Conservation (phyloP, 2,113 vertebrate genomes). For the Chloropsis hardwickii region DNA sequence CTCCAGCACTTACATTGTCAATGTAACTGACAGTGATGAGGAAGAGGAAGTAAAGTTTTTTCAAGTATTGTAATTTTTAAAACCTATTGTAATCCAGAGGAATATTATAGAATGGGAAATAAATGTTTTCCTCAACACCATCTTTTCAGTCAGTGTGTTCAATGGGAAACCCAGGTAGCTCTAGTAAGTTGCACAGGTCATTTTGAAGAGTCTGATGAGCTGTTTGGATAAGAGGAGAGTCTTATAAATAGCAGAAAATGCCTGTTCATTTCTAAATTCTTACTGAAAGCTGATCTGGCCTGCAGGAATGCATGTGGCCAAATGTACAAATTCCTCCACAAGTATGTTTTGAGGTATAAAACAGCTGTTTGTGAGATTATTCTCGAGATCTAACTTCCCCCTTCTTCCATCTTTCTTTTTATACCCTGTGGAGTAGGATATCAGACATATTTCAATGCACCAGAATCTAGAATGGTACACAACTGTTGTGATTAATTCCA, state of each 20-base stretch:
- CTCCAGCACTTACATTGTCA: constrained; percentile 66
- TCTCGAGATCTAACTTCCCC: not conserved
- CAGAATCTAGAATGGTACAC: not conserved
- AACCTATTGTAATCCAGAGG: not conserved
- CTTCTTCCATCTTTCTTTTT: not conserved
- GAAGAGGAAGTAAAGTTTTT: constrained; percentile 74
- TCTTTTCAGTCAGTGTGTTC: constrained; percentile 60
- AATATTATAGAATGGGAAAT: constrained; percentile 40
- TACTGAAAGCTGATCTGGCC: constrained; percentile 40
- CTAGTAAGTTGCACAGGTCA: not conserved
- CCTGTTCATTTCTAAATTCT: not conserved
- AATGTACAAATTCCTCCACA: constrained; percentile 11
- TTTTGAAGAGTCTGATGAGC: constrained; percentile 8
- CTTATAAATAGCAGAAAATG: constrained; percentile 54
- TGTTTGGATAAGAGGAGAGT: not conserved
- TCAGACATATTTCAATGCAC: not conserved
- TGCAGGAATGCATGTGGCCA: constrained; percentile 36
- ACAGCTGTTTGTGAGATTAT: constrained; percentile 42
- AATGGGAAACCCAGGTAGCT: not conserved
- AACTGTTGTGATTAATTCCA: not conserved
- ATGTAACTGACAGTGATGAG: constrained; percentile 72
- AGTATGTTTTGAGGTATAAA: constrained; percentile 5
- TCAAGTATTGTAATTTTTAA: constrained; percentile 73
- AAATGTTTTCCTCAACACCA: constrained; percentile 55
- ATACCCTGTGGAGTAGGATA: not conserved